Evolutionary conservation across 1,140 invertebrate genomes (phyloP), one percentile per base, ranked within the genome.

Genomic region (Musca vetustissima): DNA sequence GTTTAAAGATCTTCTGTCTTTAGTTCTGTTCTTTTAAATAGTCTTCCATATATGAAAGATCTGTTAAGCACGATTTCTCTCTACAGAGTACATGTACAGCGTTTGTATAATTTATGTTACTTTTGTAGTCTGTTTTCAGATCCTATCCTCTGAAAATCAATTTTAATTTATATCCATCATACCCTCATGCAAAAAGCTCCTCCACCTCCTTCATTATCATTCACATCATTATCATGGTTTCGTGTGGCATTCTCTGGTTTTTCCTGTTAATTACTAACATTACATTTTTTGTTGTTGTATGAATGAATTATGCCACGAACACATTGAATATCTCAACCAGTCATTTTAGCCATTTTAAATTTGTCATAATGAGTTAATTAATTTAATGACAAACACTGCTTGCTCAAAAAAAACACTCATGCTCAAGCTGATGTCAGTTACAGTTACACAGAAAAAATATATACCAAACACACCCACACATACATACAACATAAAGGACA

Each of bases 301-400:
- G 28, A 4, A 8, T 28, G 3, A 3, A 28, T 28, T 28, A 28
- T 28, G 28, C 28, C 28, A 28, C 28, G 28, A 28, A 28, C 28
- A 28, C 28, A 28, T 4, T 28, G 28, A 28, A 8, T 28, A 28
- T 28, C 36, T 43, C 47, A 52, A 66, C 64, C 50, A 48, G 13
- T 7, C 55, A 68, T 68, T 61, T n/a, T 57, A 65, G 28, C 64
- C 28, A 65, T 64, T 69, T 64, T 70, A 70, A 61, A 61, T 64
- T 68, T 70, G 59, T 67, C 22, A 64, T 70, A 68, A 70, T 70
- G 66, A 70, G 49, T 68, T 70, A 70, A 70, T 70, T 70, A 70
- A 70, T 70, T 70, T 70, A 70, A 70, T 70, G 69, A 67, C 59
- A 25, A 57, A 25, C 53, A 19, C 17, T 61, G 15, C n/a, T 49